phyloP scores from a whole-genome alignment of 2,113 vertebrate species.

The Synchiropus splendidus region DNA sequence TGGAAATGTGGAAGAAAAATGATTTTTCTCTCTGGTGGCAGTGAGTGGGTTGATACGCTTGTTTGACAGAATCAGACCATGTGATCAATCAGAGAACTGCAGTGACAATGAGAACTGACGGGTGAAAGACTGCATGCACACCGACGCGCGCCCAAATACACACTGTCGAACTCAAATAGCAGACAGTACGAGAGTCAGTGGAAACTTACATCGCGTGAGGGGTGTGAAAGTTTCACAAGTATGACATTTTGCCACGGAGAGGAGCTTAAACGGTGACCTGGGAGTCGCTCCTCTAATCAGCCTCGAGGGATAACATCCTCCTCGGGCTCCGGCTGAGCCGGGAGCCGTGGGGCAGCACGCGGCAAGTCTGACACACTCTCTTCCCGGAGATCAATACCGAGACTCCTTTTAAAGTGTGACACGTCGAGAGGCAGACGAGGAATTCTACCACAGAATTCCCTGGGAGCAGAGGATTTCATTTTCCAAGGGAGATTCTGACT shows the following conservation, averaged over 20 bases:
- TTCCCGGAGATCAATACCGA: constrained; percentile 59
- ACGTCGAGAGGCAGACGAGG: constrained; percentile 52
- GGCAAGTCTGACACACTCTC: constrained; percentile 52
- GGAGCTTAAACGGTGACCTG: constrained; percentile 55
- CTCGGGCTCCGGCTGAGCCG: constrained; percentile 44
- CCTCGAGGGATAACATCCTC: constrained; percentile 60
- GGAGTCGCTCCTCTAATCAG: constrained; percentile 60
- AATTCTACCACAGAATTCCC: constrained; percentile 51
- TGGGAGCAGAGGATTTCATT: constrained; percentile 14
- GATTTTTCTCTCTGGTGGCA: constrained; percentile 16
- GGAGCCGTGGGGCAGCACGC: constrained; percentile 35
- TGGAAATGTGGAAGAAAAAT: constrained; percentile 14
- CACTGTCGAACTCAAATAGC: constrained; percentile 19
- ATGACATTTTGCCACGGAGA: constrained; percentile 12
- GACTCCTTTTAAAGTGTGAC: constrained; percentile 55
- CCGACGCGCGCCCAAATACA: constrained; percentile 8
- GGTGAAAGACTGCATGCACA: constrained; percentile 28
- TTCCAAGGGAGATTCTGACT: constrained; percentile 16
- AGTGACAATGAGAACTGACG: constrained; percentile 22
- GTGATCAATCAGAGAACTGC: constrained; percentile 53
- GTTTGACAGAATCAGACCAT: constrained; percentile 60
- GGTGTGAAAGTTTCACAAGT: constrained; percentile 22
- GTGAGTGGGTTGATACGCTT: constrained; percentile 20
- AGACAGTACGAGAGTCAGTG: constrained; percentile 13
- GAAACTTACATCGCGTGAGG: constrained; percentile 2